phyloP scores from a whole-genome alignment of 2,113 vertebrate genomes.

The Carassius gibelio region DNA sequence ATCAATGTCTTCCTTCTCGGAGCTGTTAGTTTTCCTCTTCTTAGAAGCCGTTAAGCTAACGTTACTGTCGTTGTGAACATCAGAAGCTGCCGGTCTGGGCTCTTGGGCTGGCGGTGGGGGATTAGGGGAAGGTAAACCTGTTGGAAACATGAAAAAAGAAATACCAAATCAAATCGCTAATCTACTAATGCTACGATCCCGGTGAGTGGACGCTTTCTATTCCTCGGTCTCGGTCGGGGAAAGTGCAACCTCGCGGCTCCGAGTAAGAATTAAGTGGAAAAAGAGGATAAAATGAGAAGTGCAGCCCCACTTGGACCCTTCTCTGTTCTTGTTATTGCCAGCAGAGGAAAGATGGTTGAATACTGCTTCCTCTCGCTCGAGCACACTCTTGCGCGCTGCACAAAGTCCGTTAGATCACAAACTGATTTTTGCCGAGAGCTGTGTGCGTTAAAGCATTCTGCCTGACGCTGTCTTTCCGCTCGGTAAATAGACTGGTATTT shows the following conservation, averaged over 20 bases:
- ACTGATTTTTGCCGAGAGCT: background rate
- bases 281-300: conserved; percentile 65
- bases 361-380: conserved; percentile 80
- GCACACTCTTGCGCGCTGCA: conserved; percentile 57
- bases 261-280: conserved; percentile 56
- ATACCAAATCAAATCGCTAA: conserved; percentile 78
- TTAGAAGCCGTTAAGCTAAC: conserved; percentile 79
- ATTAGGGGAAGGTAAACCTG: conserved; percentile 99
- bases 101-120: conserved; percentile 94
- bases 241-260: conserved; percentile 30
- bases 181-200: conserved; percentile 81
- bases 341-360: conserved; percentile 81
- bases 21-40: conserved; percentile 94
- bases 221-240: conserved; percentile 49
- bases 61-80: conserved; percentile 85
- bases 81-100: conserved; percentile 90
- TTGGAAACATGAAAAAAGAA: conserved; percentile 99
- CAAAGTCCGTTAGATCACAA: background rate
- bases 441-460: conserved; percentile 45
- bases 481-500: background rate
- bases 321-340: conserved; percentile 79
- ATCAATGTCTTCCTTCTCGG: conserved; percentile 90
- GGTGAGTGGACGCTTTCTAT: conserved; percentile 57
- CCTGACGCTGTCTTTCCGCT: conserved; percentile 20
- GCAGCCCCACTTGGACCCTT: conserved; percentile 68